Percentiles rank a stretch among this genome's conserved stretches.
These are phyloP conservation scores for Myripristis jacobus DNA, from an alignment of 2,797 vertebrate genomes.

Conservation along the genomic window DNA sequence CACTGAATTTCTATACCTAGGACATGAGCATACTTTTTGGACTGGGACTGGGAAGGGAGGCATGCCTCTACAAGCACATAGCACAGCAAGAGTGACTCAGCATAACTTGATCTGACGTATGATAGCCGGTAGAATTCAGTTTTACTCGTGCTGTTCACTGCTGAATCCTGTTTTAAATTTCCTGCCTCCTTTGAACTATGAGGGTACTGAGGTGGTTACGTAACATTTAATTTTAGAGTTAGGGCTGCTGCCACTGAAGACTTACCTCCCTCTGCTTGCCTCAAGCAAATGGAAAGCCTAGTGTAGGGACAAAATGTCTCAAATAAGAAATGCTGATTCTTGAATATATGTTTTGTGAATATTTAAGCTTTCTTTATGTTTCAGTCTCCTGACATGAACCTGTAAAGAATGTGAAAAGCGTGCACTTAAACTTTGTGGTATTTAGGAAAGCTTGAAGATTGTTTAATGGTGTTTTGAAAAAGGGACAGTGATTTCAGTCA, in stretches of 20 bases:
- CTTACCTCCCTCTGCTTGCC: background rate
- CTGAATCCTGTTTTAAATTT: background rate
- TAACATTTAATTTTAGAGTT: slow-evolving; percentile 44
- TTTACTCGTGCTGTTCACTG: background rate
- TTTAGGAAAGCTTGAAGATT: too few species aligned
- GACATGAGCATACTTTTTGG: background rate
- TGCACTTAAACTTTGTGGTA: too few species aligned
- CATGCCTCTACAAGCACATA: background rate
- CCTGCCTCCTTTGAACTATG: background rate
- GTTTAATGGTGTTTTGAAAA: background rate
- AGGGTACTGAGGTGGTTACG: slow-evolving; percentile 24
- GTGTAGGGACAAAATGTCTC: too few species aligned
- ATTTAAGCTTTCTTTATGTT: too few species aligned
- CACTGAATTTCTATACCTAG: background rate
- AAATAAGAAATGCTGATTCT: too few species aligned
- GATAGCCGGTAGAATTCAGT: background rate
- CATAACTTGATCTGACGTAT: too few species aligned
- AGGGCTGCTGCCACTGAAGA: slow-evolving; percentile 11
- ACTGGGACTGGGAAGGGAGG: slow-evolving; percentile 1
- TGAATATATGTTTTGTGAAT: too few species aligned
- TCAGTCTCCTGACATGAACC: too few species aligned
- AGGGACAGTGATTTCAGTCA: background rate
- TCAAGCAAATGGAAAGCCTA: background rate
- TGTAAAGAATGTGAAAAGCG: too few species aligned
- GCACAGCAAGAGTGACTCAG: too few species aligned